Conservation (phyloP, 2,797 vertebrate genomes). For the Coluber constrictor region DNA sequence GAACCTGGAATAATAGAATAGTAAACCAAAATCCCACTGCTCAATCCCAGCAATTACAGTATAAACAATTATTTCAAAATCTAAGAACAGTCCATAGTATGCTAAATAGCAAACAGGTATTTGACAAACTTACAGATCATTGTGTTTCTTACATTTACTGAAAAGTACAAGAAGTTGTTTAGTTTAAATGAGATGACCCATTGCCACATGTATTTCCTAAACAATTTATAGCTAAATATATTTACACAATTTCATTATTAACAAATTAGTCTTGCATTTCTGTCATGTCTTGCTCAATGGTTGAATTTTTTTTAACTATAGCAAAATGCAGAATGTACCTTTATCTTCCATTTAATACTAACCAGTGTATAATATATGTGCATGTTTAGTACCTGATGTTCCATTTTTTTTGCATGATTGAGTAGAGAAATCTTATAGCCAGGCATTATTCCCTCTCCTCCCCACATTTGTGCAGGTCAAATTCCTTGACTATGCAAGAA, state of each 20-base stretch:
- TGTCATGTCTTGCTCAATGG: neutral
- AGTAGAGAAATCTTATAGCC: constrained; percentile 41
- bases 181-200: neutral
- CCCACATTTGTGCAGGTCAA: constrained; percentile 53
- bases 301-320: neutral
- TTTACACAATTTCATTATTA: neutral
- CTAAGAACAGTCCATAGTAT: neutral
- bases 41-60: neutral
- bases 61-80: neutral
- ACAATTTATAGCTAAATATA: neutral
- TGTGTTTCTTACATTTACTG: neutral
- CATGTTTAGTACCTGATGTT: constrained; percentile 9
- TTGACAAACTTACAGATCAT: neutral
- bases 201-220: too few species aligned
- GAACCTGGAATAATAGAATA: neutral
- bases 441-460: constrained; percentile 44
- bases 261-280: neutral
- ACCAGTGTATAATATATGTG: constrained; percentile 1
- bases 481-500: constrained; percentile 53
- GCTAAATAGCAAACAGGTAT: neutral
- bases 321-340: neutral
- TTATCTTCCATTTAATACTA: neutral
- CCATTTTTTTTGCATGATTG: neutral
- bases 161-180: neutral
- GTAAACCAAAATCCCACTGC: neutral